phyloP scores from a whole-genome alignment of 2,797 vertebrate genomes.

The Erethizon dorsatum region DNA sequence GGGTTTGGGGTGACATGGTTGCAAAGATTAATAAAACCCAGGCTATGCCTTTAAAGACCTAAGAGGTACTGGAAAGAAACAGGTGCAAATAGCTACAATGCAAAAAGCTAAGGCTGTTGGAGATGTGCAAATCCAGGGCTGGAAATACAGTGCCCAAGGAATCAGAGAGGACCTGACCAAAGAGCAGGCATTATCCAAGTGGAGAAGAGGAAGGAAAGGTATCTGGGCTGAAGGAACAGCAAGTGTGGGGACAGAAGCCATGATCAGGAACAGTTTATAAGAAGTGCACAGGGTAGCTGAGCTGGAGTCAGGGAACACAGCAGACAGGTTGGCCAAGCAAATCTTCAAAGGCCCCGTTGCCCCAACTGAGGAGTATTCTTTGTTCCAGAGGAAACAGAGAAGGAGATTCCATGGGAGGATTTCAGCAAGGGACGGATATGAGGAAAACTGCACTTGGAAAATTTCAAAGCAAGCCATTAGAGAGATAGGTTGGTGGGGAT shows the following conservation, averaged over 20 bases:
- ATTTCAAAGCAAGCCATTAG: not conserved
- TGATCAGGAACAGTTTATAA: not conserved
- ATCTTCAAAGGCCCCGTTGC: not conserved
- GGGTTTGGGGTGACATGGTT: not conserved
- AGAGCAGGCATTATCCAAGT: not conserved
- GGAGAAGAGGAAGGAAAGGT: not conserved
- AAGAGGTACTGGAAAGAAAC: not conserved
- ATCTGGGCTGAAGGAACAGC: too few relatives aligned
- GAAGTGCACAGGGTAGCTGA: not conserved
- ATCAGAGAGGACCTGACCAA: not conserved
- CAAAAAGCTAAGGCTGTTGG: not conserved
- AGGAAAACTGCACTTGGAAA: not conserved
- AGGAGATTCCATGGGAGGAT: not conserved
- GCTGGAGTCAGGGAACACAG: not conserved
- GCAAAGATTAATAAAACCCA: not conserved
- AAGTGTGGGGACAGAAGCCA: not conserved
- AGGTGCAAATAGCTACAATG: not conserved
- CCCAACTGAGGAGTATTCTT: not conserved
- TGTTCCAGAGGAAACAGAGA: not conserved
- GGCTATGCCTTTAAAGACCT: constrained; percentile 11
- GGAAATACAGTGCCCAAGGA: not conserved
- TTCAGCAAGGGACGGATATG: not conserved
- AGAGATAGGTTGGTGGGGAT: not conserved
- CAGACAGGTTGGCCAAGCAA: fast-evolving
- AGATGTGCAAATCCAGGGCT: not conserved